Percentiles rank a stretch among this genome's conserved stretches.
phyloP scores from a whole-genome alignment of 2,888 invertebrate species.

The Alsophila aescularia region DNA sequence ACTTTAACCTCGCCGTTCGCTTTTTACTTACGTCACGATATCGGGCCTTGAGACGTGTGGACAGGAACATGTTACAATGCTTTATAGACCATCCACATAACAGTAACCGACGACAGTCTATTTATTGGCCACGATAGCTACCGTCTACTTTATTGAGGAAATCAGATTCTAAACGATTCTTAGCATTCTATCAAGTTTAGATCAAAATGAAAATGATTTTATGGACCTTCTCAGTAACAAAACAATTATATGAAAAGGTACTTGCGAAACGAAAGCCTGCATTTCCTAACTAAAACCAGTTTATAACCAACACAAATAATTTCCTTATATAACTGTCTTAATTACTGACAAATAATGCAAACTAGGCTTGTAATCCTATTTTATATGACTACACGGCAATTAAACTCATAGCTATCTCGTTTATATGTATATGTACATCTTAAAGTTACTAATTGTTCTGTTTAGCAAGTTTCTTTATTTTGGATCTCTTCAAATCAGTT shows the following conservation, averaged over 20 bases:
- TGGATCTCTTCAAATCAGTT: neutral
- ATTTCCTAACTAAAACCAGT: neutral
- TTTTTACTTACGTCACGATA: conserved; percentile 6
- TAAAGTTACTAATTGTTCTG: conserved; percentile 4
- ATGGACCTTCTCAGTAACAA: neutral
- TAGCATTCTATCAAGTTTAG: neutral
- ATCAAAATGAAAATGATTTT: neutral
- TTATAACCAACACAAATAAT: neutral
- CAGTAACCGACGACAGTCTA: conserved; percentile 44
- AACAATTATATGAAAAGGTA: neutral
- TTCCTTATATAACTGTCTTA: conserved; percentile 20
- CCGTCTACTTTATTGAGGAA: conserved; percentile 33
- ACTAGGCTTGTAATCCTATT: conserved; percentile 26
- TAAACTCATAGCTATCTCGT: conserved; percentile 27
- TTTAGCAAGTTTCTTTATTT: conserved; percentile 2
- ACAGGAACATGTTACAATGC: conserved; percentile 43
- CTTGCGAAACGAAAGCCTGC: too few species aligned
- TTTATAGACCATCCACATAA: conserved; percentile 56
- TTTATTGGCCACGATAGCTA: conserved; percentile 48
- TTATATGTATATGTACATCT: neutral
- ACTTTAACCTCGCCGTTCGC: neutral
- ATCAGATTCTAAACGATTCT: conserved; percentile 7
- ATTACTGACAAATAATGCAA: conserved; percentile 33
- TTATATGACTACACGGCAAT: conserved; percentile 30
- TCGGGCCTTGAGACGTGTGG: conserved; percentile 45